Evolutionary conservation across 2,113 vertebrate species (phyloP).

Genomic region (Hemiscyllium ocellatum): DNA sequence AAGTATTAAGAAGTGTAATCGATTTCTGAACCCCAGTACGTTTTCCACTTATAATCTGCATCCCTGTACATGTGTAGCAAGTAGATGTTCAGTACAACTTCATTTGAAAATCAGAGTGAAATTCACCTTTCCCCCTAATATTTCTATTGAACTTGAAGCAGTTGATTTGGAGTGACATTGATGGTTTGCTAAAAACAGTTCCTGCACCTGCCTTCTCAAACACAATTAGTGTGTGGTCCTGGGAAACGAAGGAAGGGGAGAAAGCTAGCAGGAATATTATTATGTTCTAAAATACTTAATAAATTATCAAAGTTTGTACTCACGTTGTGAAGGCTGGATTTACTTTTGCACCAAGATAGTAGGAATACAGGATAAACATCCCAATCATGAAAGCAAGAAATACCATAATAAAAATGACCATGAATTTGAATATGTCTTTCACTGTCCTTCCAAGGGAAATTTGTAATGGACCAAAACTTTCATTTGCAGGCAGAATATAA

Average conservation of each 20-base stretch:
- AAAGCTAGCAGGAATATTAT: neutral
- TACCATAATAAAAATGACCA: conserved; percentile 89
- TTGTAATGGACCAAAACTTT: conserved; percentile 83
- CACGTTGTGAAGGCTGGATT: conserved; percentile 84
- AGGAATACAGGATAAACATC: conserved; percentile 87
- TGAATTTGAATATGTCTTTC: conserved; percentile 89
- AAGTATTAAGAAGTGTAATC: neutral
- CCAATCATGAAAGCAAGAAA: conserved; percentile 88
- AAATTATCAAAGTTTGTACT: conserved; percentile 49
- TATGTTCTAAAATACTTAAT: neutral
- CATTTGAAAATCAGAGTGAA: neutral
- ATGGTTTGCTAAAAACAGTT: neutral
- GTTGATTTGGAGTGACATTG: neutral
- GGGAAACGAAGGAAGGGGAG: neutral
- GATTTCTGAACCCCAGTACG: neutral
- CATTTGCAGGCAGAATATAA: conserved; percentile 82
- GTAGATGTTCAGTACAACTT: no score
- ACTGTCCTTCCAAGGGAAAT: conserved; percentile 83
- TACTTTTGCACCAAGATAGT: conserved; percentile 81
- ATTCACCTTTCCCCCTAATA: neutral
- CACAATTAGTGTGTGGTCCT: neutral
- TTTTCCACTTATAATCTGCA: neutral
- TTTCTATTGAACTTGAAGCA: neutral
- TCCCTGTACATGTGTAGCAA: neutral
- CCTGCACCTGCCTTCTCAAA: neutral